Percentiles rank a stretch among this genome's conserved stretches.
phyloP scores from a whole-genome alignment of 2,888 invertebrate species.

The Cryptophagus acutangulus region DNA sequence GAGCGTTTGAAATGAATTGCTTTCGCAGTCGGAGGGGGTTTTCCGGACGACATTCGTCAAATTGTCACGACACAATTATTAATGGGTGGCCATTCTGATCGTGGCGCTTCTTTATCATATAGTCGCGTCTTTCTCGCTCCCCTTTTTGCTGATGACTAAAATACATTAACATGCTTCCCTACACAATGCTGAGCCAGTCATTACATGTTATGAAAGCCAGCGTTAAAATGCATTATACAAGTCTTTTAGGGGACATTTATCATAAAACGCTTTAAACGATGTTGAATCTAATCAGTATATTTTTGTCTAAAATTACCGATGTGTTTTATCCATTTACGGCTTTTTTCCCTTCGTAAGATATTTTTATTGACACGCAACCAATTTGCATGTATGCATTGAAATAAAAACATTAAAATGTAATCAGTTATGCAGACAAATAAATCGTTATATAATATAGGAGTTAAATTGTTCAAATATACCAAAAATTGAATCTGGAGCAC shows the following conservation, averaged over 20 bases:
- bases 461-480: too few relatives aligned
- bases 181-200: slow-evolving; percentile 44
- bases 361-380: slow-evolving; percentile 24
- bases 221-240: slow-evolving; percentile 43
- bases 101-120: slow-evolving; percentile 38
- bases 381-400: too few relatives aligned
- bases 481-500: too few relatives aligned
- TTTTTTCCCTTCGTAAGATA: background rate
- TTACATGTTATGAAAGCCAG: slow-evolving; percentile 45
- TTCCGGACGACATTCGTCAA: slow-evolving; percentile 49
- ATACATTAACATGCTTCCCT: slow-evolving; percentile 46
- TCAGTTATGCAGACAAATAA: too few relatives aligned
- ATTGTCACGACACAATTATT: slow-evolving; percentile 46
- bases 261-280: slow-evolving; percentile 33
- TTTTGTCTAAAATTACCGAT: slow-evolving; percentile 31
- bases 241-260: slow-evolving; percentile 39
- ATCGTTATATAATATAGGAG: too few relatives aligned
- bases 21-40: slow-evolving; percentile 53
- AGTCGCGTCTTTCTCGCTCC: slow-evolving; percentile 7
- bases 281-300: slow-evolving; percentile 28
- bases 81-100: slow-evolving; percentile 42
- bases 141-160: slow-evolving; percentile 32
- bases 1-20: too few relatives aligned
- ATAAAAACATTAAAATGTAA: background rate
- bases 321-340: slow-evolving; percentile 26